Conservation (phyloP, 1,140 invertebrate species). For the Sminthurinus signatus region DNA sequence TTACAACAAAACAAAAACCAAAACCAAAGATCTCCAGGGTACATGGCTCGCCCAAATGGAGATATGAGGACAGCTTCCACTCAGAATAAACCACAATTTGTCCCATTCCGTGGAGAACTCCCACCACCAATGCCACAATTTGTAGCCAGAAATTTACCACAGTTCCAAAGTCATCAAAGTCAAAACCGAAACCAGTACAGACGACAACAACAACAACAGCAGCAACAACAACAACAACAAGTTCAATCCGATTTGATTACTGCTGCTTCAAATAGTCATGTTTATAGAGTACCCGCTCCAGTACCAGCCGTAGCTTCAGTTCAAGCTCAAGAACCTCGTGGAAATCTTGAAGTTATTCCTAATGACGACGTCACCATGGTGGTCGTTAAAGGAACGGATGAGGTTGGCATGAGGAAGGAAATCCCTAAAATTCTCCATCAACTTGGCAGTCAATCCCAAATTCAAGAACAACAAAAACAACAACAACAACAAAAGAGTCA, state of each 20-base stretch:
- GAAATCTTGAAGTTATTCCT: not conserved
- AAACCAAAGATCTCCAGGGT: no score
- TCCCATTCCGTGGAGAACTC: not conserved
- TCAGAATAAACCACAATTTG: conserved; percentile 6
- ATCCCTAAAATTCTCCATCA: not conserved
- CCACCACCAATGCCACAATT: conserved; percentile 2
- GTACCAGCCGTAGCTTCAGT: not conserved
- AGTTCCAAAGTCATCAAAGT: not conserved
- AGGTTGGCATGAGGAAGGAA: not conserved
- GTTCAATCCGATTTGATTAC: not conserved
- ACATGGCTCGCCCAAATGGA: no score
- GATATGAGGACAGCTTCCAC: not conserved
- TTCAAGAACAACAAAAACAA: not conserved
- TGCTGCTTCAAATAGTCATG: not conserved
- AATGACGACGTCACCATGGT: conserved; percentile 3
- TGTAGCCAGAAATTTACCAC: conserved; percentile 7
- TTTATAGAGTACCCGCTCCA: not conserved
- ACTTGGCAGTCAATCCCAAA: not conserved
- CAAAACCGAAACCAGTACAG: not conserved
- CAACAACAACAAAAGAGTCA: no score
- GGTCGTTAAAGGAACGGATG: not conserved
- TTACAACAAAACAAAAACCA: not conserved
- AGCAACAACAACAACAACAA: not conserved
- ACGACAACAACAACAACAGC: not conserved
- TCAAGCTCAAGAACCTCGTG: not conserved